Conservation (phyloP, 2,888 invertebrate genomes). For the Brachylomia viminalis region DNA sequence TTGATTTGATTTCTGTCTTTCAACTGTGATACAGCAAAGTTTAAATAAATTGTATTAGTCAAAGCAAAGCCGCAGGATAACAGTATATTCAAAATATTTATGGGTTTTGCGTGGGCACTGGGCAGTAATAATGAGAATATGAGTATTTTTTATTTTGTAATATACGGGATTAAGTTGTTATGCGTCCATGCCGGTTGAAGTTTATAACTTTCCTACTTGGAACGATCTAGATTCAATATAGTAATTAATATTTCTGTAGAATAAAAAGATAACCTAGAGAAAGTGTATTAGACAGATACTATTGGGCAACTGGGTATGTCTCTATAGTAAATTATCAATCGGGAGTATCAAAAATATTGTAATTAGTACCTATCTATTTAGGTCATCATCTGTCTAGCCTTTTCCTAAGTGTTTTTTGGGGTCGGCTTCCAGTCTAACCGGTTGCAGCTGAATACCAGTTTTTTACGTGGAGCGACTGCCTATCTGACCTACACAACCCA, state of each 20-base stretch:
- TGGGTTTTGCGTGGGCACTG: slow-evolving; percentile 4
- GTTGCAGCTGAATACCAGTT: no score
- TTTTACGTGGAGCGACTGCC: no score
- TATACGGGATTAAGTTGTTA: slow-evolving; percentile 25
- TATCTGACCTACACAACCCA: no score
- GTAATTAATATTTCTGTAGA: neutral
- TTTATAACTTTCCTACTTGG: slow-evolving; percentile 4
- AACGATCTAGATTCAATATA: slow-evolving; percentile 6
- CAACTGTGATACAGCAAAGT: no score
- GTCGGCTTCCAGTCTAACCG: no score
- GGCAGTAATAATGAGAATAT: slow-evolving; percentile 25
- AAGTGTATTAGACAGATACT: neutral
- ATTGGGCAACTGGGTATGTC: neutral
- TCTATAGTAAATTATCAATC: neutral
- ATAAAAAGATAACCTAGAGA: neutral
- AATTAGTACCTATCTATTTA: neutral
- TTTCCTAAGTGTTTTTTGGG: no score
- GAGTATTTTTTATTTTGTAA: slow-evolving; percentile 26
- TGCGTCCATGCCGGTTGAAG: neutral
- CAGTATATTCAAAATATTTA: slow-evolving; percentile 5
- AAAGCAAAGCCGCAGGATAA: neutral
- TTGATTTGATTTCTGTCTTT: no score
- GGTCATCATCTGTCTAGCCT: no score
- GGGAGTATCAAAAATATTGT: neutral
- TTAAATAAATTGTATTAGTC: neutral